Percentiles rank a stretch among this genome's conserved stretches.
These are phyloP conservation scores for Mycogona germanica DNA, from an alignment of 2,888 invertebrate genomes.

Conservation along the genomic window DNA sequence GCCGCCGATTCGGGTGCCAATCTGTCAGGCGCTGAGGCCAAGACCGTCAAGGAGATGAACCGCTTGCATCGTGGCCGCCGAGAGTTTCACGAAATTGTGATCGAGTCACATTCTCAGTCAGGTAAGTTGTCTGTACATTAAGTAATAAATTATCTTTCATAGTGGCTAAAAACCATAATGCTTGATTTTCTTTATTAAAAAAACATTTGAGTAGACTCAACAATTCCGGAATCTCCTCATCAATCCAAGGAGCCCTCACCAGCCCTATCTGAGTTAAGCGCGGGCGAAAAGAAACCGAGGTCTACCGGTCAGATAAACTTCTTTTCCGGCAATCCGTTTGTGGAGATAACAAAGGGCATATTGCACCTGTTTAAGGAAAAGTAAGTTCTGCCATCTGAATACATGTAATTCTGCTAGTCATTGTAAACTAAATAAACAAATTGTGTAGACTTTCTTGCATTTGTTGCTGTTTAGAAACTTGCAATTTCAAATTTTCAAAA, in stretches of 20 bases:
- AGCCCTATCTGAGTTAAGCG: slow-evolving; percentile 27
- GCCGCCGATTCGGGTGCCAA: slow-evolving; percentile 46
- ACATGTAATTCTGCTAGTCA: no score
- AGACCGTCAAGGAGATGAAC: slow-evolving; percentile 5
- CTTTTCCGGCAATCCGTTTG: slow-evolving; percentile 92
- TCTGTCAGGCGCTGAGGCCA: background rate
- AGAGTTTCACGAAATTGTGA: slow-evolving; percentile 53
- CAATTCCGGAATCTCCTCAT: background rate
- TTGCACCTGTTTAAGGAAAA: slow-evolving; percentile 95
- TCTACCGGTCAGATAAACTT: slow-evolving; percentile 44
- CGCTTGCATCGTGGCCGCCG: slow-evolving; percentile 15
- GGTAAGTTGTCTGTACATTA: background rate
- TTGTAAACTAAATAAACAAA: no score
- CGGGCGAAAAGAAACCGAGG: slow-evolving; percentile 33
- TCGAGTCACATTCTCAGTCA: slow-evolving; percentile 52
- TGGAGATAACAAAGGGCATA: slow-evolving; percentile 93
- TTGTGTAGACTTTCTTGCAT: background rate
- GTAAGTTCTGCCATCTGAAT: slow-evolving; percentile 39
- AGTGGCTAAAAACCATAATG: background rate
- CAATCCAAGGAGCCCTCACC: slow-evolving; percentile 23
- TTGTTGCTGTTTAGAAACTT: background rate
- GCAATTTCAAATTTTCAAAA: slow-evolving; percentile 8
- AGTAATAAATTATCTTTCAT: background rate
- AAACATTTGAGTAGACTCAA: background rate
- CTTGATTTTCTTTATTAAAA: slow-evolving; percentile 3